phyloP scores from a whole-genome alignment of 2,113 vertebrate species.

The Ciconia stormi region DNA sequence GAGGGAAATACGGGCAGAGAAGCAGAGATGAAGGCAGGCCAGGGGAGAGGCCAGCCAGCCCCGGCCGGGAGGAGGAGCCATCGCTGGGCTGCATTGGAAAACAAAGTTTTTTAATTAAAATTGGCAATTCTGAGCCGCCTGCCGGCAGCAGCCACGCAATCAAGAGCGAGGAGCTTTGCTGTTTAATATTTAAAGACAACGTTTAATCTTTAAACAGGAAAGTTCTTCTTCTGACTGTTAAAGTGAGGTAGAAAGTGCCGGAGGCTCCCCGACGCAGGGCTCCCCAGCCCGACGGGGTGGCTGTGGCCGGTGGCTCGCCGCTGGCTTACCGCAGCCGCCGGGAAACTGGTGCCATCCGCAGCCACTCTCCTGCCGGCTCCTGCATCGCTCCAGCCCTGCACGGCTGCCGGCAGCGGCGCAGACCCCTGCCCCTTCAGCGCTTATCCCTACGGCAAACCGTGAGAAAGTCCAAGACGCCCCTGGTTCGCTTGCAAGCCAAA shows the following conservation, averaged over 20 bases:
- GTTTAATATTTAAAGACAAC: conserved; percentile 74
- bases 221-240: conserved; percentile 74
- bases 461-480: background rate
- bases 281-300: background rate
- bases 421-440: background rate
- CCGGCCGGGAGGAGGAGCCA: background rate
- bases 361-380: background rate
- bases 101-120: conserved; percentile 75
- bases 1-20: background rate
- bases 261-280: background rate
- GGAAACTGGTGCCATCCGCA: background rate
- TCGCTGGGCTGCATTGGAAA: conserved; percentile 25
- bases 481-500: accelerated
- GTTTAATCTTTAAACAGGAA: conserved; percentile 78
- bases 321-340: background rate
- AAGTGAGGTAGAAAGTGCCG: background rate
- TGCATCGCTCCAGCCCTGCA: accelerated
- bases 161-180: conserved; percentile 66
- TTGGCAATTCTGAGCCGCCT: conserved; percentile 69
- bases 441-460: background rate
- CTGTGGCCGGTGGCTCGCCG: background rate
- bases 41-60: background rate
- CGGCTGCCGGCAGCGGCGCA: accelerated
- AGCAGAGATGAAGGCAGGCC: background rate
- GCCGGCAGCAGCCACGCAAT: conserved; percentile 70